Base-by-base conservation (phyloP, 2,113 vertebrate species). In the Phocoena sinus region DNA sequence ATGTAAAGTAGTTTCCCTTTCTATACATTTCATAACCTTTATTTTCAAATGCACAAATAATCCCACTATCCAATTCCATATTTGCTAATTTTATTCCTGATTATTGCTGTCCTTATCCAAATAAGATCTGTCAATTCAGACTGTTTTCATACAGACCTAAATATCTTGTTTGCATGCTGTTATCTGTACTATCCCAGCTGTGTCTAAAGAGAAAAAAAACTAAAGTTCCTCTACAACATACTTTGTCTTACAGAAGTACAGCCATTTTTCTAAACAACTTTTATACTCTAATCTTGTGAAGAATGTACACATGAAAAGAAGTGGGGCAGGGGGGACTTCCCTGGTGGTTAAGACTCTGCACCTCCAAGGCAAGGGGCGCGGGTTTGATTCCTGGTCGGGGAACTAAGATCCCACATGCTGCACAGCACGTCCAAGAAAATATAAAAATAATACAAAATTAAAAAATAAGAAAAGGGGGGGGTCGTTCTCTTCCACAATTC, bases 81-180 rank as follows among this genome's bases (percentile, higher is more conserved):
- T 68, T 87, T 91, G 17, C 31, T 68, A 73, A 47, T 70, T 94
- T 94, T 87, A 90, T 82, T 95, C 63, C 33, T 67, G 33, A 85
- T 58, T 56, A 95, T 58, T 91, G 12, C 41, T 63, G 92, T 89
- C 38, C 63, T 67, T 82, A 96, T 58, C 44, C 33, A 96, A 90
- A 93, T 94, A 84, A 93, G 50, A 92, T n/a, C 41, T 91, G 38
- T 93, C 26, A 33, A 96, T 92, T 76, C 53, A 87, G 31, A 87
- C 28, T 73, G 13, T 65, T 91, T 95, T 88, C 60, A 47, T 28
- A 63, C 25, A 76, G 23, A 91, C 73, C 26, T 67, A 93, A 94
- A 81, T 58, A 91, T 63, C 41, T 82, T 88, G 14, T 73, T 82
- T 92, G 21, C 36, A 86, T 77, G 36, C 23, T 10, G 68, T 65